Evolutionary conservation across 23 tunicate species (phyloP).

Genomic region (Halocynthia roretzi): DNA sequence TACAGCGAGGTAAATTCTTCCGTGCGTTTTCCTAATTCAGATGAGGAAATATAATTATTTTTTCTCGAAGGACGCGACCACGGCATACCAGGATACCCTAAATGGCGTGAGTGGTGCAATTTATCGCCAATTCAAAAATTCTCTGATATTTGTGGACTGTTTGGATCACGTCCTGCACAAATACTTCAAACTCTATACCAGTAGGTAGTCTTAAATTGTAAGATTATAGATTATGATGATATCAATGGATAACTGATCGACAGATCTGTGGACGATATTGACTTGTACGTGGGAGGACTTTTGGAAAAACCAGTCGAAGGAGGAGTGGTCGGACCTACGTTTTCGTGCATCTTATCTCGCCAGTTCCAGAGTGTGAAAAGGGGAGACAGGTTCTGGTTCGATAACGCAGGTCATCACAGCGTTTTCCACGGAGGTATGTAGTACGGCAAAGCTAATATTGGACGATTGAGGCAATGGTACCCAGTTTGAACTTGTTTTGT

Average conservation of each 20-base stretch:
- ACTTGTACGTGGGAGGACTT: constrained; percentile 62
- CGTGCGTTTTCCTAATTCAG: too few relatives aligned
- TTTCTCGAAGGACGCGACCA: constrained; percentile 45
- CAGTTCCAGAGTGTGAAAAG: constrained; percentile 55
- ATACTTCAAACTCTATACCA: neutral
- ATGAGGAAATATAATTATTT: neutral
- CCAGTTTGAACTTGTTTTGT: too few relatives aligned
- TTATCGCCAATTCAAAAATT: constrained; percentile 21
- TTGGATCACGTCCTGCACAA: neutral
- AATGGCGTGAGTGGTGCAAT: constrained; percentile 56
- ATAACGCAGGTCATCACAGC: constrained; percentile 54
- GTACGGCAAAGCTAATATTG: neutral
- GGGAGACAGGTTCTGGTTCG: constrained; percentile 82
- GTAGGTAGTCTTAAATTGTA: neutral
- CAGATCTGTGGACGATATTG: constrained; percentile 72
- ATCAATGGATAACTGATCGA: neutral
- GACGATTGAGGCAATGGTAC: too few relatives aligned
- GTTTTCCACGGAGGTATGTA: constrained; percentile 44
- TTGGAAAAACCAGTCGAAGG: constrained; percentile 50
- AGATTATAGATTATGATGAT: neutral
- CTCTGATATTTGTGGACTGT: constrained; percentile 29
- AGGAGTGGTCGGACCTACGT: constrained; percentile 77
- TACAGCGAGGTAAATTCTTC: constrained; percentile 49
- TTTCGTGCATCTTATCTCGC: constrained; percentile 55
- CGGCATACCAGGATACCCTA: constrained; percentile 63